These are phyloP conservation scores for Turritopsis dohrnii DNA, from an alignment of 30 jellyfish, hydroid and myxozoan species.

Conservation along the genomic window DNA sequence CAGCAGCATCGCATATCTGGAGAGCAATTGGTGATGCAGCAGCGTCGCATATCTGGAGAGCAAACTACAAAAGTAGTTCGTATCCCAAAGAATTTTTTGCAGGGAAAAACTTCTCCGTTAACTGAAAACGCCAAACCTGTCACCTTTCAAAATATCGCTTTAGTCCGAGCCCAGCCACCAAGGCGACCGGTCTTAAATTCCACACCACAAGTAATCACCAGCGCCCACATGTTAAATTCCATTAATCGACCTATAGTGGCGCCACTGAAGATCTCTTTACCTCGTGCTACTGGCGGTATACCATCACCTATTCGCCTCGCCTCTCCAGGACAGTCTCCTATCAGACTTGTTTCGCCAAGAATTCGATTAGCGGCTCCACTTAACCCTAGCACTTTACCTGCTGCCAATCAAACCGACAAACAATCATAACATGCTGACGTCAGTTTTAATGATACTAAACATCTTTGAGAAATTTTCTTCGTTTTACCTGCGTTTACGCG, in stretches of 20 bases:
- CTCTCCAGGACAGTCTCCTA: slow-evolving; percentile 4
- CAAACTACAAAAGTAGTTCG: background rate
- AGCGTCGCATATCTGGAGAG: background rate
- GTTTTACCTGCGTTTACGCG: too few species aligned
- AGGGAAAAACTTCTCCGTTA: background rate
- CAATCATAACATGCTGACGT: background rate
- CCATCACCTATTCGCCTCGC: background rate
- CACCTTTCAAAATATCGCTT: background rate
- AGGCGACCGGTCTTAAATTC: background rate
- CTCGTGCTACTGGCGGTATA: slow-evolving; percentile 14
- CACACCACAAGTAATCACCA: background rate
- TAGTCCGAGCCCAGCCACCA: background rate
- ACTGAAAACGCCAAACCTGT: background rate
- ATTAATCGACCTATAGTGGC: slow-evolving; percentile 25
- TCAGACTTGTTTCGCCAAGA: background rate
- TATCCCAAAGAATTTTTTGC: background rate
- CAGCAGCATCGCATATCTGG: background rate
- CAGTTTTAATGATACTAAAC: too few species aligned
- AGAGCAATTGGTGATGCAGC: background rate
- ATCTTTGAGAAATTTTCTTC: too few species aligned
- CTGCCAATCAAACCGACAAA: background rate
- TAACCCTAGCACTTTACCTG: background rate
- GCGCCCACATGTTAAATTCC: background rate
- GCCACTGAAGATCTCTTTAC: slow-evolving; percentile 39
- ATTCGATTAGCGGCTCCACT: background rate